Percentiles rank a stretch among this genome's conserved stretches.
Conservation (phyloP, 2,113 vertebrate genomes). For the Eretmochelys imbricata region DNA sequence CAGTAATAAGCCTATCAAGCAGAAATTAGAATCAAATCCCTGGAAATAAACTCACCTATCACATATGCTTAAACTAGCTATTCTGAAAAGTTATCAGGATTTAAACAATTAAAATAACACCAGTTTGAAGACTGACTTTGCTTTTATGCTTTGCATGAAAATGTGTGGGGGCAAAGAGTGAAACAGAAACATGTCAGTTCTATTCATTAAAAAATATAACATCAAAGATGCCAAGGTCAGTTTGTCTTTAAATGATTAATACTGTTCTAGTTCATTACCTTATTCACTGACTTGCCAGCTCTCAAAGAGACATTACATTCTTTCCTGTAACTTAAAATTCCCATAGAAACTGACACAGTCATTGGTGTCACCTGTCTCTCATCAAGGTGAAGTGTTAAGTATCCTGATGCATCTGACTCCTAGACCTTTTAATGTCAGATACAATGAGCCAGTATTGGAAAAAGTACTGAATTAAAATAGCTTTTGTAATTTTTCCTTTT, state of each 20-base stretch:
- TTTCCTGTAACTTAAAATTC: conserved; percentile 51
- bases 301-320: neutral
- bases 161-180: neutral
- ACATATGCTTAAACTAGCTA: neutral
- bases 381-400: conserved; percentile 57
- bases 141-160: conserved; percentile 9
- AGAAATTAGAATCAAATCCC: neutral
- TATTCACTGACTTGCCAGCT: neutral
- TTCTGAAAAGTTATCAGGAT: neutral
- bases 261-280: conserved; percentile 11
- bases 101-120: conserved; percentile 28
- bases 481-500: neutral
- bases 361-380: conserved; percentile 51
- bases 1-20: neutral
- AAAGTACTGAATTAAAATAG: neutral
- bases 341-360: conserved; percentile 63
- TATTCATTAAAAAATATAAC: conserved; percentile 30
- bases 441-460: accelerated
- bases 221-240: conserved; percentile 41
- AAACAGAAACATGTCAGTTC: conserved; percentile 24
- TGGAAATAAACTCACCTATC: neutral
- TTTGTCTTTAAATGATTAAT: conserved; percentile 67
- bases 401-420: conserved; percentile 32
- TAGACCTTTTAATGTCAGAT: neutral
- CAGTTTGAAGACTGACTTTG: neutral